A percentile compares a stretch with the other conserved stretches of the same genome.
Evolutionary conservation across 2,797 vertebrate genomes (phyloP).

Genomic region (Sebastes trivittatus): DNA sequence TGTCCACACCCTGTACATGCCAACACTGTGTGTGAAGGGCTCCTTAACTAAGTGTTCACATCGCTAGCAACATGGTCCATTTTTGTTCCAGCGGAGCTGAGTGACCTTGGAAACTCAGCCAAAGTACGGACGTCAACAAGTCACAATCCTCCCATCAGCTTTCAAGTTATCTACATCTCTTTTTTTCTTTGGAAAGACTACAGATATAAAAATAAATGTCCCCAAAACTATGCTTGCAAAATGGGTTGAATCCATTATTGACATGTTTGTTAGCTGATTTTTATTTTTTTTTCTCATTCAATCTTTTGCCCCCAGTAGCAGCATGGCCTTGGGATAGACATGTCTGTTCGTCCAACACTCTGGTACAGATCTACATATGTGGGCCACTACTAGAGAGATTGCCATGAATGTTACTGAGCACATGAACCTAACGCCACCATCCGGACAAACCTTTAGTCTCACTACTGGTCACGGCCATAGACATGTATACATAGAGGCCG

Average conservation of each 20-base stretch:
- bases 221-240: neutral
- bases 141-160: constrained; percentile 12
- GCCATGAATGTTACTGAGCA: neutral
- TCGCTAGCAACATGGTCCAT: constrained; percentile 13
- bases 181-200: neutral
- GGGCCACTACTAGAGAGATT: neutral
- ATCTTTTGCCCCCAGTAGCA: neutral
- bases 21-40: constrained; percentile 69
- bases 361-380: neutral
- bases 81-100: constrained; percentile 9
- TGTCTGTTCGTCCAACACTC: neutral
- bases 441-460: neutral
- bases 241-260: constrained; percentile 7
- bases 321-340: neutral
- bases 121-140: neutral
- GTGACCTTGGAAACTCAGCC: neutral
- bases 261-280: neutral
- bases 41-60: constrained; percentile 23
- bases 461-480: neutral
- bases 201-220: constrained; percentile 15
- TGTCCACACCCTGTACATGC: constrained; percentile 36
- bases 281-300: neutral
- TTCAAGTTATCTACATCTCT: neutral
- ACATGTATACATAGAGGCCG: too few relatives aligned
- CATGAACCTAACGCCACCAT: neutral